Conservation (phyloP, 2,797 vertebrate genomes). For the Vireo griseus region DNA sequence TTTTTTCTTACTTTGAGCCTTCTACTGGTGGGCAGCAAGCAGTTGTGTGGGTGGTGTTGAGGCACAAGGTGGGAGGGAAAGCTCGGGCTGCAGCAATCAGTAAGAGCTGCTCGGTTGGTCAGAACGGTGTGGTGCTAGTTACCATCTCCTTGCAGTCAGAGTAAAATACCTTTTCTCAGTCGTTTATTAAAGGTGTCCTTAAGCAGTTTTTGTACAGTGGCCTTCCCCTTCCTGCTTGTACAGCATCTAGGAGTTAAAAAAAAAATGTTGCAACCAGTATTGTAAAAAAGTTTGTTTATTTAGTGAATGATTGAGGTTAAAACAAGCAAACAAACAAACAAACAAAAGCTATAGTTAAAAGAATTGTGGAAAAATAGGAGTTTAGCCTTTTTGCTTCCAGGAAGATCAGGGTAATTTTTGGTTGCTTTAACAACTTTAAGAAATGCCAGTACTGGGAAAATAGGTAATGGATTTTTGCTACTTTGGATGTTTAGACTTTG, state of each 20-base stretch:
- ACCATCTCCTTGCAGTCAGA: accelerated
- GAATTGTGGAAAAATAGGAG: accelerated
- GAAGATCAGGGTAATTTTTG: accelerated
- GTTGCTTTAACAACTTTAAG: neutral
- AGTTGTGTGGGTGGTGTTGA: accelerated
- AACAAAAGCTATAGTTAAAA: neutral
- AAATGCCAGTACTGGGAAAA: neutral
- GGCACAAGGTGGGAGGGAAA: accelerated
- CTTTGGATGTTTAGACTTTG: neutral
- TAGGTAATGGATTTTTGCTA: neutral
- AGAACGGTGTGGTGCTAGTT: too few species aligned
- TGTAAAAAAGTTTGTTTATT: neutral
- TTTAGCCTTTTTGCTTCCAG: neutral
- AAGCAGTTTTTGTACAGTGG: neutral
- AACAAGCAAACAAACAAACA: neutral
- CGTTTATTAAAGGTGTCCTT: neutral
- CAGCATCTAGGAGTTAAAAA: neutral
- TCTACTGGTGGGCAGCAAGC: accelerated
- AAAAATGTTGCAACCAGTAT: neutral
- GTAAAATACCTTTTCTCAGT: accelerated
- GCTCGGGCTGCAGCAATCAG: accelerated
- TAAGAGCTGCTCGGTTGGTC: accelerated
- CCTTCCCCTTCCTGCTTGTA: neutral
- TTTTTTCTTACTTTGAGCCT: neutral
- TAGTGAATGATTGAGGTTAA: neutral